Conservation (phyloP, 2,888 invertebrate species). For the Ennomos erosarius region DNA sequence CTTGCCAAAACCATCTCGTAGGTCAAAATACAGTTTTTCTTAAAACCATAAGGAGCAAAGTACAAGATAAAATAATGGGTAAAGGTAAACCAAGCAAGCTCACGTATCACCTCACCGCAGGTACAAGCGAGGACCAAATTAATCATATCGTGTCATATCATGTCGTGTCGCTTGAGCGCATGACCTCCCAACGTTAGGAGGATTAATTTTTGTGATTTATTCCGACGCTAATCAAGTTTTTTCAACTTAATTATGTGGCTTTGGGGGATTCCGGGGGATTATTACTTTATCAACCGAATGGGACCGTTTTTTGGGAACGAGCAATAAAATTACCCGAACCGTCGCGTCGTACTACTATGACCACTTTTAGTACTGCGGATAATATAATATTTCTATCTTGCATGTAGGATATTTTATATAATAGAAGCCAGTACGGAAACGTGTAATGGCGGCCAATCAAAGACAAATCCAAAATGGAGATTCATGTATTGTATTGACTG, state of each 20-base stretch:
- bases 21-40: too few relatives aligned
- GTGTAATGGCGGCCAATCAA: too few relatives aligned
- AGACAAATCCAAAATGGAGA: too few relatives aligned
- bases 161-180: conserved; percentile 8
- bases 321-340: too few relatives aligned
- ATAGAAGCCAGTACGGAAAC: too few relatives aligned
- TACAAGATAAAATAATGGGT: background rate
- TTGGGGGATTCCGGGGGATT: conserved; percentile 32
- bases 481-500: too few relatives aligned
- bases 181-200: conserved; percentile 13
- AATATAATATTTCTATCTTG: too few relatives aligned
- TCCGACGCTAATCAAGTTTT: conserved; percentile 41
- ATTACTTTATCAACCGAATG: conserved; percentile 11
- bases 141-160: conserved; percentile 18
- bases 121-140: conserved; percentile 12
- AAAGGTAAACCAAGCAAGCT: background rate
- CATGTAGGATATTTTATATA: too few relatives aligned
- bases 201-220: conserved; percentile 43
- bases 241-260: conserved; percentile 41
- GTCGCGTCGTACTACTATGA: too few relatives aligned
- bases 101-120: conserved; percentile 13
- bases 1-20: too few relatives aligned
- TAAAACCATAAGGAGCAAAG: too few relatives aligned
- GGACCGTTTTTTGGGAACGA: background rate
- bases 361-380: too few relatives aligned